A percentile compares a stretch with the other conserved stretches of the same genome.
Evolutionary conservation across 2,888 invertebrate genomes (phyloP).

Genomic region (Acanthacorydalis orientalis): DNA sequence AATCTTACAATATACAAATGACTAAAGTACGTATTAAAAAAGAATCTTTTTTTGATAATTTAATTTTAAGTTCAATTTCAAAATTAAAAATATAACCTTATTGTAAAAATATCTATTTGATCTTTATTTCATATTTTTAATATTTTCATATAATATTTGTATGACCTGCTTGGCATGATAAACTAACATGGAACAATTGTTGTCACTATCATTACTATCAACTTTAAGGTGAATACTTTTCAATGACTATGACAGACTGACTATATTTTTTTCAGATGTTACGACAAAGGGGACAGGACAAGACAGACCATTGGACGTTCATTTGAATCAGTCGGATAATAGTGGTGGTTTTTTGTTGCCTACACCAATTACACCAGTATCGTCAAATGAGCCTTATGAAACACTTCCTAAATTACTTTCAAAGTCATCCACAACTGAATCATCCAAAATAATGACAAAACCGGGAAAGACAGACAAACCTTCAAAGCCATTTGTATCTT

Average conservation of each 20-base stretch:
- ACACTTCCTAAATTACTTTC: conserved; percentile 6
- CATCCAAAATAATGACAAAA: neutral
- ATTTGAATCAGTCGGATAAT: conserved; percentile 1
- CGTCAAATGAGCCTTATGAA: conserved; percentile 7
- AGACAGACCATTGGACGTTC: conserved; percentile 1
- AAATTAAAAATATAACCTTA: too few species aligned
- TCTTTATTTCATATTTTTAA: too few species aligned
- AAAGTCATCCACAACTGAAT: neutral
- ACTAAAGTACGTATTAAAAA: too few species aligned
- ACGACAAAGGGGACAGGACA: conserved; percentile 3
- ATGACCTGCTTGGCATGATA: too few species aligned
- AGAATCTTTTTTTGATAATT: too few species aligned
- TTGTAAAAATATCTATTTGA: too few species aligned
- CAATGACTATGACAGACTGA: conserved; percentile 7
- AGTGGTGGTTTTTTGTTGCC: conserved; percentile 4
- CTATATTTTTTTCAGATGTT: conserved; percentile 7
- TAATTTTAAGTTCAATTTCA: too few species aligned
- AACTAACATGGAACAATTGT: too few species aligned
- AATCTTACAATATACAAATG: too few species aligned
- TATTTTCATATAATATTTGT: too few species aligned
- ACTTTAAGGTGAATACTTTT: too few species aligned
- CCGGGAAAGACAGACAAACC: neutral
- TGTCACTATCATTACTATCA: too few species aligned
- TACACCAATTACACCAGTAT: conserved; percentile 3
- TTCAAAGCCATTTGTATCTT: neutral